Base-by-base conservation (phyloP, 2,888 invertebrate species). In the Globia sparganii region DNA sequence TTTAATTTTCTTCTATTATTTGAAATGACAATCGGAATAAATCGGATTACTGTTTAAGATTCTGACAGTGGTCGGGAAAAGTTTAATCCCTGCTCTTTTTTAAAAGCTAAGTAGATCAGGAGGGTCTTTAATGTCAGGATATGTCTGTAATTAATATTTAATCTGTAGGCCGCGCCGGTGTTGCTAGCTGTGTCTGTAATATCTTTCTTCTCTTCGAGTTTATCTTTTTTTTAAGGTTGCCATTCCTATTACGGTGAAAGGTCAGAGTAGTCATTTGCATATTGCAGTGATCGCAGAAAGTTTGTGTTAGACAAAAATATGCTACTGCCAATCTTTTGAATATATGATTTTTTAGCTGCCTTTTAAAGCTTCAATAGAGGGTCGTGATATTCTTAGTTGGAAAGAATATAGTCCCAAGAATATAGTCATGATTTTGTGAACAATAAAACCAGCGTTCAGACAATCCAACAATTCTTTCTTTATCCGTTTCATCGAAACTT, bases 1-100 rank as follows among this genome's bases (percentile, higher is more conserved):
- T 88, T 84, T 76, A 64, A 70, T 77, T 82, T 65, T 76, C 31
- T 53, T 68, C 80, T 80, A 78, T 81, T 80, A 77, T 78, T 73
- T 72, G 62, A 87, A 87, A 87, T 88, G 89, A 88, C 89, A 87
- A 82, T 81, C 77, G 71, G 78, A 81, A 78, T 87, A 80, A 88
- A 83, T 86, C 81, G 61, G 87, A 84, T 84, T 86, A 84, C 58
- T 49, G 43, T 64, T 83, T 71, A 71, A 64, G 80, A 62, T 65
- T 86, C 75, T 34, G 59, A 79, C 62, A 74, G 74, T 74, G 62
- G 58, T 86, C 74, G 69, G 59, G 64, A 59, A 78, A 75, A 84
- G 84, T 84, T 84, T 72, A 86, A 86, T 84, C 72, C 37, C 13
- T 62, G 53, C 64, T 71, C 67, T 46, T 46, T 72, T 78, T 58